phyloP scores from a whole-genome alignment of 2,888 invertebrate genomes.

The Meiosimyza platycephala region DNA sequence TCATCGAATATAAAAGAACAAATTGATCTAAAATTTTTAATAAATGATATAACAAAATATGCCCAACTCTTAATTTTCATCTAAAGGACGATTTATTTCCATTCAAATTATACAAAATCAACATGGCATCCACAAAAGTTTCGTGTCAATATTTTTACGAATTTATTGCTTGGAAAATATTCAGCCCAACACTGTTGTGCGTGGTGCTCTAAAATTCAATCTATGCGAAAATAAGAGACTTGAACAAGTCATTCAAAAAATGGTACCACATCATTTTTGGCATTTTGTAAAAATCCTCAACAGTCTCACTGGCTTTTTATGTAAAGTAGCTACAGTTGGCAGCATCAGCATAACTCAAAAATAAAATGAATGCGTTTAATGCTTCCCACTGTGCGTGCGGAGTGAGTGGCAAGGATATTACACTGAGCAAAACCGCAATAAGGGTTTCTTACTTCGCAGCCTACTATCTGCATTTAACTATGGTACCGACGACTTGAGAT shows the following conservation, averaged over 20 bases:
- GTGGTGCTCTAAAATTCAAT: constrained; percentile 18
- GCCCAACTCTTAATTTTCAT: no score
- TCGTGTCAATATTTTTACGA: not conserved
- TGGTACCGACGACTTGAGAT: no score
- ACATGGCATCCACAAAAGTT: no score
- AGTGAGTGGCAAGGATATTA: not conserved
- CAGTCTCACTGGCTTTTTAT: constrained; percentile 29
- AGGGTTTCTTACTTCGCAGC: not conserved
- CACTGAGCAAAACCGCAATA: not conserved
- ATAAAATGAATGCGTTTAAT: constrained; percentile 27
- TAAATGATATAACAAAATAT: no score
- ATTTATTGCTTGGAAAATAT: not conserved
- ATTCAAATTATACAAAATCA: no score
- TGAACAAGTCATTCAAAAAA: constrained; percentile 12
- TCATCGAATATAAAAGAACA: no score
- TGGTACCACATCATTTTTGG: constrained; percentile 26
- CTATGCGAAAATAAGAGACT: constrained; percentile 33
- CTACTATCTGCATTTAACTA: no score
- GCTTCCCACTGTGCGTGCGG: not conserved
- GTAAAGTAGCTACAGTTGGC: constrained; percentile 7
- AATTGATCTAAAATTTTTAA: no score
- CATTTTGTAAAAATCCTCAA: constrained; percentile 22
- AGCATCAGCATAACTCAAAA: constrained; percentile 33
- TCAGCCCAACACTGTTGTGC: not conserved
- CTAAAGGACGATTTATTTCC: no score